These are phyloP conservation scores for Drosophila melanogaster DNA, from an alignment of 1,140 invertebrate species.

Conservation along the genomic window Release_6_plus_ISO1_MT NT_033779.5:12051001-12051500, in stretches of 20 bases:
- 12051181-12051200: constrained; percentile 85
- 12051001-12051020: constrained; percentile 88
- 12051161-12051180: constrained; percentile 85
- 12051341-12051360: constrained; percentile 85
- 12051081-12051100: not conserved
- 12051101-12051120: constrained; percentile 83
- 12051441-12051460: constrained; percentile 57
- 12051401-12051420: constrained; percentile 1
- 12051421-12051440: not conserved
- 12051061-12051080: too few relatives aligned
- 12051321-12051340: constrained; percentile 85
- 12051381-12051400: constrained; percentile 52
- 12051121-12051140: constrained; percentile 84
- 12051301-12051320: constrained; percentile 87
- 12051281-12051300: constrained; percentile 64
- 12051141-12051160: constrained; percentile 85
- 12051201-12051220: constrained; percentile 85
- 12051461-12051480: constrained; percentile 86
- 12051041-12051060: too few relatives aligned
- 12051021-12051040: constrained; percentile 86
- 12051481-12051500: constrained; percentile 89
- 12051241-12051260: constrained; percentile 87
- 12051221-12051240: constrained; percentile 86
- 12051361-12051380: constrained; percentile 68
- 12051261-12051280: constrained; percentile 70